These are phyloP conservation scores for Metaphire vulgaris DNA, from an alignment of 1,140 invertebrate genomes.

Conservation along the genomic window DNA sequence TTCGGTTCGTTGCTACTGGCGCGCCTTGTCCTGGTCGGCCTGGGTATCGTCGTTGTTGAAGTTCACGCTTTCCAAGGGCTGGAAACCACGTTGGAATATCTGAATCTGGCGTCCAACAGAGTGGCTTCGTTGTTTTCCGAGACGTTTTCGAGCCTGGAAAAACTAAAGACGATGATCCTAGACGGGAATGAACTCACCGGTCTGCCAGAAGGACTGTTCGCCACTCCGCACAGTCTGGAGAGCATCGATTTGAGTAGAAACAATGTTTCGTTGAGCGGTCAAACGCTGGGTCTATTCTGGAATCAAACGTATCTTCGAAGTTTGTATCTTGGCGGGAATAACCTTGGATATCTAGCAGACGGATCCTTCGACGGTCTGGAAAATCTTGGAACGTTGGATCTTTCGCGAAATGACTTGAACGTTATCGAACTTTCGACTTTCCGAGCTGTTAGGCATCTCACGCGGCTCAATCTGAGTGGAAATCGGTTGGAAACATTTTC, in stretches of 20 bases:
- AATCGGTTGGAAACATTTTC: not conserved
- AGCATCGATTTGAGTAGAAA: not conserved
- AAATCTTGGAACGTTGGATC: not conserved
- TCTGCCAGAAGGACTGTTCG: not conserved
- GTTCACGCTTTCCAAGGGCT: not conserved
- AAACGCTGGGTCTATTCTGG: not conserved
- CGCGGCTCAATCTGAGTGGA: not conserved
- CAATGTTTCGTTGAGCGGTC: not conserved
- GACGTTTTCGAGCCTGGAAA: not conserved
- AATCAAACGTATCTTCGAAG: not conserved
- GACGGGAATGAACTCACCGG: not conserved
- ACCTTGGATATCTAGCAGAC: not conserved
- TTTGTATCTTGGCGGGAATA: not conserved
- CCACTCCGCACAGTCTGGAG: not conserved
- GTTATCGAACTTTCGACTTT: not conserved
- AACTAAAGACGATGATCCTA: not conserved
- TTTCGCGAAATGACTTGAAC: not conserved
- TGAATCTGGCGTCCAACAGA: not conserved
- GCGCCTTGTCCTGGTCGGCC: not conserved
- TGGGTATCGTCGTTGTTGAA: not conserved
- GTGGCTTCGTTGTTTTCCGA: not conserved
- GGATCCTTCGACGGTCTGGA: not conserved
- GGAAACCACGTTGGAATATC: not conserved
- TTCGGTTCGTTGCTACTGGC: not conserved
- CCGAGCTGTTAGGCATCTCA: not conserved